Conservation (phyloP, 1,140 invertebrate genomes). For the Drosophila obscura region DNA sequence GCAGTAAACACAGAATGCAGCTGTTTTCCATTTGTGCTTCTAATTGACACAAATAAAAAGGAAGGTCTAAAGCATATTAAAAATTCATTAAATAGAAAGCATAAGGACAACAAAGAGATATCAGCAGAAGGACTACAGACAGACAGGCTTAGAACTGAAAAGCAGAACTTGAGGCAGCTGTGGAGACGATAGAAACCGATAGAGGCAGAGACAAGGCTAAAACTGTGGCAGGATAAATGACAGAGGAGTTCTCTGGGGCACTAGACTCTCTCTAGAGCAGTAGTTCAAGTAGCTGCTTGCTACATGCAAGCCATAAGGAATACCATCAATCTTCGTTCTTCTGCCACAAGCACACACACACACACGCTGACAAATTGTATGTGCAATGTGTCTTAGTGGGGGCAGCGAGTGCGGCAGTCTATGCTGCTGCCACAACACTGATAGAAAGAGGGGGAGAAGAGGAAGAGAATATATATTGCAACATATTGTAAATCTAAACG, state of each 20-base stretch:
- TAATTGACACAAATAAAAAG: conserved; percentile 62
- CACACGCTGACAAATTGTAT: conserved; percentile 29
- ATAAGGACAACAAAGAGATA: not conserved
- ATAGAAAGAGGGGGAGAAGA: conserved; percentile 20
- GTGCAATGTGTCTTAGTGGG: conserved; percentile 12
- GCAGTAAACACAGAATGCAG: not conserved
- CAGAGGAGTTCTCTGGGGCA: not conserved
- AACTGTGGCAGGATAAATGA: conserved; percentile 59
- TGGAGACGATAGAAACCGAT: conserved; percentile 26
- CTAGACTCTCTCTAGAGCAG: conserved; percentile 13
- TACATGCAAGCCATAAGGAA: conserved; percentile 50
- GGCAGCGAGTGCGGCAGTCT: conserved; percentile 20
- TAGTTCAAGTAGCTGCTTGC: conserved; percentile 52
- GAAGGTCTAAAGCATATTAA: conserved; percentile 57
- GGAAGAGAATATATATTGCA: conserved; percentile 36
- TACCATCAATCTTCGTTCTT: conserved; percentile 69
- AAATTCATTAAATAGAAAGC: conserved; percentile 78
- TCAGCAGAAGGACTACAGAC: not conserved
- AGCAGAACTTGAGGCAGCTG: conserved; percentile 8
- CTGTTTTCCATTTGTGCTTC: conserved; percentile 42
- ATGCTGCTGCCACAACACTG: conserved; percentile 43
- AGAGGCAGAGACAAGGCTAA: conserved; percentile 37
- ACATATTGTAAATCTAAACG: conserved; percentile 48
- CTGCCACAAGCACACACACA: conserved; percentile 49
- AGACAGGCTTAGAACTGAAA: conserved; percentile 25